Conservation (phyloP, 2,797 vertebrate species). For the Neosalanx taihuensis region DNA sequence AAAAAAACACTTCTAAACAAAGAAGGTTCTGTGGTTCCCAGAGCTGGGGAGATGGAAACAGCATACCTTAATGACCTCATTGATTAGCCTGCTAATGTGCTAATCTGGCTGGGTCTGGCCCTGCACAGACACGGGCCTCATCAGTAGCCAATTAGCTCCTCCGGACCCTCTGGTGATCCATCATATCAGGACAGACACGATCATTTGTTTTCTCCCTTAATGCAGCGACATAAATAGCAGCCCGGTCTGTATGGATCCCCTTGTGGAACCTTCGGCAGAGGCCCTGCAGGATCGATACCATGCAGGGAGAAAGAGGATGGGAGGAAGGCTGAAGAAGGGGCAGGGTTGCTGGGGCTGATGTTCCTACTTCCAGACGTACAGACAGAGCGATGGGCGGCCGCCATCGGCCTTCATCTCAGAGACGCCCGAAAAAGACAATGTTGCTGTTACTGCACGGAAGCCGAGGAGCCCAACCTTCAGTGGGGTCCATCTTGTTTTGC, state of each 20-base stretch:
- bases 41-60: slow-evolving; percentile 26
- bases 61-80: slow-evolving; percentile 65
- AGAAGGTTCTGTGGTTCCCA: background rate
- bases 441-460: background rate
- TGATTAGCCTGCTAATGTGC: slow-evolving; percentile 71
- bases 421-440: background rate
- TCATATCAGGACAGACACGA: slow-evolving; percentile 67
- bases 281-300: slow-evolving; percentile 47
- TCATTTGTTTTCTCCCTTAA: slow-evolving; percentile 69
- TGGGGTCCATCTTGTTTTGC: too few species aligned
- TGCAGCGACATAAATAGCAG: slow-evolving; percentile 55
- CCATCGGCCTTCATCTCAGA: too few species aligned
- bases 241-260: slow-evolving; percentile 61
- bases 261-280: slow-evolving; percentile 46
- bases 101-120: slow-evolving; percentile 63
- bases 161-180: slow-evolving; percentile 64
- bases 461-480: background rate
- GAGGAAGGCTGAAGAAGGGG: background rate
- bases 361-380: slow-evolving; percentile 1
- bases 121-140: slow-evolving; percentile 68
- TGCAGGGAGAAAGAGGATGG: slow-evolving; percentile 9
- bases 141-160: slow-evolving; percentile 73
- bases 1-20: too few species aligned
- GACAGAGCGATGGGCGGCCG: background rate
- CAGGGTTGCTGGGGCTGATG: slow-evolving; percentile 26